Percentiles rank a stretch among this genome's conserved stretches.
Conservation (phyloP, 2,888 invertebrate genomes). For the Xanthia icteritia region DNA sequence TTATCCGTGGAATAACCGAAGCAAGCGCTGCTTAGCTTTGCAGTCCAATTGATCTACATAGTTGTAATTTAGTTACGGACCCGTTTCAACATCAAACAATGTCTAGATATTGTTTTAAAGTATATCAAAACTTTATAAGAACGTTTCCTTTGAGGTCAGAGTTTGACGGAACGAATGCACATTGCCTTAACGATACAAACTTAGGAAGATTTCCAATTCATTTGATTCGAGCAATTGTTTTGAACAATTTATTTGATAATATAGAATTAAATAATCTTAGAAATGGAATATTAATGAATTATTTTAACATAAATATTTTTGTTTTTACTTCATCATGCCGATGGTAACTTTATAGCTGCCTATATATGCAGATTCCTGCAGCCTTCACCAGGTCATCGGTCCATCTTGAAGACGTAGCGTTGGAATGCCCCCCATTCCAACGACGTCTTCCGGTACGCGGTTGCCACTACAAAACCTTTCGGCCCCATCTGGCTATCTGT, state of each 20-base stretch:
- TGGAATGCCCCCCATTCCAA: too few relatives aligned
- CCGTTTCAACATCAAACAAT: not conserved
- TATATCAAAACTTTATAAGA: slow-evolving; percentile 16
- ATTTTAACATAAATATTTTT: too few relatives aligned
- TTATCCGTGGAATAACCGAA: not conserved
- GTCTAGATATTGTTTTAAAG: not conserved
- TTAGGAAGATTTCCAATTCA: slow-evolving; percentile 29
- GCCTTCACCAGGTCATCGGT: too few relatives aligned
- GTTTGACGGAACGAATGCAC: slow-evolving; percentile 77
- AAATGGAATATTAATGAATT: too few relatives aligned
- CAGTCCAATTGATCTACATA: not conserved
- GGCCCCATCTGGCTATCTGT: too few relatives aligned
- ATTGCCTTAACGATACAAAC: slow-evolving; percentile 75
- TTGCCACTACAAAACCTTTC: too few relatives aligned
- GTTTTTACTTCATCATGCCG: too few relatives aligned
- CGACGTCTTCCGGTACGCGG: too few relatives aligned
- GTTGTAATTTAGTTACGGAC: not conserved
- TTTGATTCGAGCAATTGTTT: slow-evolving; percentile 32
- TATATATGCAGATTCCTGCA: too few relatives aligned
- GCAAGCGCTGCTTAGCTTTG: too few relatives aligned
- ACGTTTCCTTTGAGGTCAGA: slow-evolving; percentile 68
- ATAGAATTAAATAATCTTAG: not conserved
- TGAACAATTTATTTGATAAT: slow-evolving; percentile 5
- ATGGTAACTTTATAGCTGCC: too few relatives aligned
- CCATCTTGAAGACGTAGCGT: too few relatives aligned